Percentiles rank a stretch among this genome's conserved stretches.
Conservation (phyloP, 2,113 vertebrate species). For the Garra rufa region DNA sequence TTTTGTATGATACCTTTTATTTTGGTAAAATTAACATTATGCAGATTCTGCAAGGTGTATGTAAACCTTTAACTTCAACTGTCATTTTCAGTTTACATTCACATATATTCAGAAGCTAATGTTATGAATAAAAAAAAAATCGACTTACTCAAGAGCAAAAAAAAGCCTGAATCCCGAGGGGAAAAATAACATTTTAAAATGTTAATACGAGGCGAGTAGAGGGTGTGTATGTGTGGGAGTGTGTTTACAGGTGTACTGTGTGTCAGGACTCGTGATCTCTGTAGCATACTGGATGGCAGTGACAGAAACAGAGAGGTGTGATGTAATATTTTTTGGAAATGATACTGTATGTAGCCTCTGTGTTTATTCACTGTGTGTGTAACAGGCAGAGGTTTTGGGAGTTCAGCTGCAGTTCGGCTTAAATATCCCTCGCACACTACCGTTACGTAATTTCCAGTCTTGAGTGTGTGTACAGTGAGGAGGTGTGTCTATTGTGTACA, state of each 20-base stretch:
- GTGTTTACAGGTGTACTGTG: constrained; percentile 1
- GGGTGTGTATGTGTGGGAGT: not conserved
- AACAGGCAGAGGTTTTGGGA: constrained; percentile 11
- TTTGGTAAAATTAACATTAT: too few relatives aligned
- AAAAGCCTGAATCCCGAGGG: constrained; percentile 30
- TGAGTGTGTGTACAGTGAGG: constrained; percentile 26
- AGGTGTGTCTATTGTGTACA: constrained; percentile 32
- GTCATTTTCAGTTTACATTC: too few relatives aligned
- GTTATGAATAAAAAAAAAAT: not conserved
- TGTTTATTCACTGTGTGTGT: not conserved
- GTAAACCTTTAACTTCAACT: too few relatives aligned
- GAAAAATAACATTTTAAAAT: not conserved
- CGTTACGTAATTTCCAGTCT: constrained; percentile 45
- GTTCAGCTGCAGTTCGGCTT: constrained; percentile 44
- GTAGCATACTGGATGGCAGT: not conserved
- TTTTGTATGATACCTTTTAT: too few relatives aligned
- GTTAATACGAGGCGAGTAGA: not conserved
- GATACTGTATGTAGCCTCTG: not conserved
- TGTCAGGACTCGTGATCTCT: not conserved
- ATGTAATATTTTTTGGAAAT: not conserved
- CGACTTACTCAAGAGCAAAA: constrained; percentile 10
- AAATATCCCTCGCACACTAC: constrained; percentile 20
- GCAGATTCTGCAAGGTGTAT: too few relatives aligned
- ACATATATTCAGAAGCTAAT: not conserved
- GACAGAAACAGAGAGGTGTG: constrained; percentile 17